Conservation (phyloP, 2,797 vertebrate genomes). For the Gadopsis marmoratus region DNA sequence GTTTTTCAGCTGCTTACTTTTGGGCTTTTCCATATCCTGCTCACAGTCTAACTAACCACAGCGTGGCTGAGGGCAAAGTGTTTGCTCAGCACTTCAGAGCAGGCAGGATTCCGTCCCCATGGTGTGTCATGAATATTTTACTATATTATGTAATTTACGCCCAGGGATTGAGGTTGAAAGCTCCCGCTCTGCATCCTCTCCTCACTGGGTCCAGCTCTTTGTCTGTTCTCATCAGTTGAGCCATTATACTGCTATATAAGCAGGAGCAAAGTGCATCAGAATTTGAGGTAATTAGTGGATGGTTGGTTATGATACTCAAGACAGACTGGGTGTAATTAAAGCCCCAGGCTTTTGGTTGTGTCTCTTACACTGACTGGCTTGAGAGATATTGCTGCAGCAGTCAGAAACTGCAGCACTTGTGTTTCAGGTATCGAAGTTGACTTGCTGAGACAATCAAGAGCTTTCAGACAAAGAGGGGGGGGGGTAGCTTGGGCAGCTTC, state of each 20-base stretch:
- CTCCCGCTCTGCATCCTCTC: constrained; percentile 64
- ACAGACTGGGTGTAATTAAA: constrained; percentile 73
- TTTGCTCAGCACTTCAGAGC: constrained; percentile 80
- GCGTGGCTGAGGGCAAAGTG: constrained; percentile 71
- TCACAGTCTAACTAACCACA: constrained; percentile 32
- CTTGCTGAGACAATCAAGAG: constrained; percentile 76
- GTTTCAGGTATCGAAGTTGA: constrained; percentile 64
- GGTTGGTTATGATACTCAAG: constrained; percentile 73
- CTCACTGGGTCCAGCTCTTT: constrained; percentile 59
- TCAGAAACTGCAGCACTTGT: constrained; percentile 56
- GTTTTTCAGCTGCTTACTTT: constrained; percentile 56
- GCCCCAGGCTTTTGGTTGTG: constrained; percentile 63
- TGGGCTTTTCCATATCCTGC: constrained; percentile 58
- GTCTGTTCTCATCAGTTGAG: constrained; percentile 63
- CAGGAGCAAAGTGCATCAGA: constrained; percentile 61
- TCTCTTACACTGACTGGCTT: constrained; percentile 42
- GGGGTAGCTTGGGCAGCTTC: constrained; percentile 43
- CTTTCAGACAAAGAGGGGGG: constrained; percentile 52
- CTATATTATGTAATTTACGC: constrained; percentile 75
- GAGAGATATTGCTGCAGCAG: constrained; percentile 51
- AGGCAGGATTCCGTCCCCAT: constrained; percentile 73
- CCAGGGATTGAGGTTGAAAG: constrained; percentile 73
- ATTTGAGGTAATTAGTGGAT: constrained; percentile 73
- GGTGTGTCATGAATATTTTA: constrained; percentile 83
- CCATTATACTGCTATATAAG: constrained; percentile 66